Evolutionary conservation across 2,888 invertebrate genomes (phyloP), one percentile per base, ranked within the genome.

Genomic region (Oegoconia quadripuncta): DNA sequence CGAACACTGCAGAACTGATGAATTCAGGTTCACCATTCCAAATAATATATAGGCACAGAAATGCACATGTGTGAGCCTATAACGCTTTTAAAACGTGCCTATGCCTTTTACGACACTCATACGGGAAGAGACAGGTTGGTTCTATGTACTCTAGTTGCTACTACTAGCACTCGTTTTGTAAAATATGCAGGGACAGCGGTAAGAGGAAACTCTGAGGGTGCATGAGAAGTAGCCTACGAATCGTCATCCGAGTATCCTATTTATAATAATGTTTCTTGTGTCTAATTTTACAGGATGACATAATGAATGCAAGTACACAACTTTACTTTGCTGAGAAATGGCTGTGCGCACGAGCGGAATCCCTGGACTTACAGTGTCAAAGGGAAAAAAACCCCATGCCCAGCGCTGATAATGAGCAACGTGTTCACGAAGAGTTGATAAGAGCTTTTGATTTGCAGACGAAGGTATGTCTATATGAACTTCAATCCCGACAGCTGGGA

Each of bases 281-380:
- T n/a, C n/a, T n/a, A n/a, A n/a, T 18, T 31, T 45, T 52, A 3
- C 48, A 80, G 79, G 69, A 78, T 29, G 71, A 72, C 7, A 50
- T 59, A 7, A 41, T 68, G 23, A 87, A 86, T 34, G 66, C 80
- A 1, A 72, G 64, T 26, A 59, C 69, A 3, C 74, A 76, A 2
- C 46, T 83, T 0, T 50, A 60, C 25, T 87, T 82, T 50, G 72
- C 74, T 0, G 81, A 83, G 9, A 78, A 74, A 41, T 86, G 82
- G 79, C 44, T 86, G 14, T 50, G 64, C 14, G 81, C 84, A 1
- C 69, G 74, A 1, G 63, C 63, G 0, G 83, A 86, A 39, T 64
- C 75, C 0, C 30, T 73, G 27, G 78, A 81, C 22, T 45, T 81
- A 14, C 58, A 63, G 14, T 52, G 59, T 37, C 58, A 64, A 27